Base-by-base conservation (phyloP, 2,888 invertebrate genomes). In the Adelphocoris suturalis region DNA sequence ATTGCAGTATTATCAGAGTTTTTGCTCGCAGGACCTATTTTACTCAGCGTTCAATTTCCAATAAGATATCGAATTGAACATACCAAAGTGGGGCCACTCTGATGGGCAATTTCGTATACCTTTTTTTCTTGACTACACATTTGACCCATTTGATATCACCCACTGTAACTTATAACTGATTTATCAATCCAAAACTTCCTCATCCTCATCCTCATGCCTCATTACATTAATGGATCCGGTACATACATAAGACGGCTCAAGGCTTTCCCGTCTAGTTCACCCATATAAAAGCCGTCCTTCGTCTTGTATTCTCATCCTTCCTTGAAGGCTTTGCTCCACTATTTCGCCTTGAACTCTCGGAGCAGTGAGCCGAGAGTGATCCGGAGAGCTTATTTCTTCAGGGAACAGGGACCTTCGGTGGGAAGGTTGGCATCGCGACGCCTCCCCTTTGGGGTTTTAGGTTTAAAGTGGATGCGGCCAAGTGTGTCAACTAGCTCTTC, bases 371-470 rank as follows among this genome's bases (percentile, higher is more conserved):
- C 46, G 80, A 80, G 48, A 80, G n/a, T 48, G 48, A 80, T 48
- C 48, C 80, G 19, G 68, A 27, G 23, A 80, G 80, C 48, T 80
- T 80, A 80, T 80, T 80, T 80, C 80, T 47, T 80, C 80, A 19
- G 80, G 80, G 80, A 80, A 80, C 48, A 80, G 48, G 46, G 80
- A 80, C 80, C 46, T 48, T 68, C 68, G 68, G 68, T 68, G 68
- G 68, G 68, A 68, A 23, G 68, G 68, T 68, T 68, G 23, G 68
- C 68, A 27, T 68, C 68, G 27, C 68, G 68, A 68, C 68, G 68
- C 68, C 68, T 68, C 68, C 68, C 68, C 68, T 68, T 68, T 68
- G 68, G 68, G 68, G 68, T 68, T 68, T 68, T 68, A 68, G 68
- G 68, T 68, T 68, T 68, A 68, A 68, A 68, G 68, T 68, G 68